Evolutionary conservation across 2,888 invertebrate genomes (phyloP), one percentile per base, ranked within the genome.

Genomic region (Drosophila nigricruria): DNA sequence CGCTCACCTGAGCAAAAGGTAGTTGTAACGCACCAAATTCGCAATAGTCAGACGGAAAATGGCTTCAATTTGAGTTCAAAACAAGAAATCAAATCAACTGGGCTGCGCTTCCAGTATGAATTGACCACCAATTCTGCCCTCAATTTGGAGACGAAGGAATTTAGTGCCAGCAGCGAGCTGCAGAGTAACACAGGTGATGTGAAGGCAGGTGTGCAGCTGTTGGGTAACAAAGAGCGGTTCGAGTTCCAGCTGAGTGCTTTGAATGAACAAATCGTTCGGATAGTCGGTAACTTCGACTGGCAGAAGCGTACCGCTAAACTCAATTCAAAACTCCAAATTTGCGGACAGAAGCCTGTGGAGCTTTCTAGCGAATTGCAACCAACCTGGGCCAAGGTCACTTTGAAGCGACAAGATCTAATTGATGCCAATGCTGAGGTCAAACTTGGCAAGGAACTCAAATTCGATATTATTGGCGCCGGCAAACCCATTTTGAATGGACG

Each of bases 1-100:
- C 93, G 94, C 8, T 93, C 94, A 72, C 93, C 94, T 8, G 92
- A 94, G 12, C 95, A 95, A 71, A 95, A 95, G 89, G 92, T 96
- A 3, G 73, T 90, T 18, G 89, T 58, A 3, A 67, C 65, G 0
- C 83, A 66, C 34, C 57, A 73, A 27, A 10, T 89, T 2, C 72
- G 81, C 10, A 82, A 88, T 16, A 54, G 43, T 5, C 52, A 62
- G 4, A 27, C 57, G 0, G 61, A 53, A 9, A 86, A 92, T 6
- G 94, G 94, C 0, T 93, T 92, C 59, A 94, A 94, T 61, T 34
- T 93, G 1, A 93, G 93, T 16, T 82, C 92, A 0, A 77, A 76
- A 1, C 57, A 94, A 25, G 89, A 92, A 40, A 54, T 94, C 0
- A 93, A 92, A 56, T 95, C 95, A 63, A 85, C 92, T 16, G 95